These are phyloP conservation scores for Micoletzkya japonica DNA, from an alignment of 2,888 invertebrate genomes.

Conservation along the genomic window DNA sequence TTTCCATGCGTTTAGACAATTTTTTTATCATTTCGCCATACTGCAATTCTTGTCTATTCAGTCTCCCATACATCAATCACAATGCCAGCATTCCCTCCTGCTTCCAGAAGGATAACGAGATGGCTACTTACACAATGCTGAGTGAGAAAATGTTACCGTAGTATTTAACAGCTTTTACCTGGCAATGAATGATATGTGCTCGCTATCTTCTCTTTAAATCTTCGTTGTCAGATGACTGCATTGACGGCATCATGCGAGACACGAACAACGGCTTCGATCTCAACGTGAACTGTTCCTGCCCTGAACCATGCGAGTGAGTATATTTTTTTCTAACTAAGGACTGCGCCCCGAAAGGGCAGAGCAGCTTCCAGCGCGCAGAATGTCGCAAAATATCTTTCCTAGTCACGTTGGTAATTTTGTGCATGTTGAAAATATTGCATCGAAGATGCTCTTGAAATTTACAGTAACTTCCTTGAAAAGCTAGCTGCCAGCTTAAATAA, in stretches of 20 bases:
- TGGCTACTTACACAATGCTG: too few species aligned
- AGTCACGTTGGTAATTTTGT: too few species aligned
- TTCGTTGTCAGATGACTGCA: conserved; percentile 43
- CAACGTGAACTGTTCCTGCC: conserved; percentile 51
- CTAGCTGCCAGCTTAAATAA: too few species aligned
- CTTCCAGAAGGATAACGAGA: too few species aligned
- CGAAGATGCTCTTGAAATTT: neutral
- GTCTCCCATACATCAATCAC: conserved; percentile 5
- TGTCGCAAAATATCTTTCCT: too few species aligned
- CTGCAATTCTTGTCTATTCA: neutral
- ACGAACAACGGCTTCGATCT: conserved; percentile 38
- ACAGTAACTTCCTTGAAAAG: too few species aligned
- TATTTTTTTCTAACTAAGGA: neutral
- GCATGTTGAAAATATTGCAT: neutral
- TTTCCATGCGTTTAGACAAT: neutral
- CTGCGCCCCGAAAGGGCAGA: too few species aligned
- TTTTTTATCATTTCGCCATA: neutral
- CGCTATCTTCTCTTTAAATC: too few species aligned
- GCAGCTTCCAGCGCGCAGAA: too few species aligned
- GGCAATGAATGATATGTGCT: too few species aligned
- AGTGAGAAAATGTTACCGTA: too few species aligned
- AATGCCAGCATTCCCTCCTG: neutral
- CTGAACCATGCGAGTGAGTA: conserved; percentile 57
- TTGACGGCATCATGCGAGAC: conserved; percentile 40
- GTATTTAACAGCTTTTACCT: too few species aligned